A percentile compares a stretch with the other conserved stretches of the same genome.
Conservation (phyloP, 1,140 invertebrate genomes). For the Ceratosolen solmsi region DNA sequence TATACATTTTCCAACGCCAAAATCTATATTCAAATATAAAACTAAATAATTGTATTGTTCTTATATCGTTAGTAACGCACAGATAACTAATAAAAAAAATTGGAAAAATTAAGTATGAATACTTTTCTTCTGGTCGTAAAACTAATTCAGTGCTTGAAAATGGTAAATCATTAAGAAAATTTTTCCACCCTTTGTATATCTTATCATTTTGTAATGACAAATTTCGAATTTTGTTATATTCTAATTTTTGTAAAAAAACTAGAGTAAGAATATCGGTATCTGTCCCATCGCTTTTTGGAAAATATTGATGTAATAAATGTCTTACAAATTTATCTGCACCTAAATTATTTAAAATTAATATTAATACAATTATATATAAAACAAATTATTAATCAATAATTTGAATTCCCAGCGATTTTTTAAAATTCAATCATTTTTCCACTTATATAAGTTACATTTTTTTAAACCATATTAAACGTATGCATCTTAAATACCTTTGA, state of each 20-base stretch:
- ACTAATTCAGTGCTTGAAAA: conserved; percentile 35
- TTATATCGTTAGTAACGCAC: background rate
- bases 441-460: background rate
- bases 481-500: background rate
- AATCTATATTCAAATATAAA: conserved; percentile 40
- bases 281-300: conserved; percentile 1
- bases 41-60: no score
- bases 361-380: background rate
- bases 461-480: background rate
- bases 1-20: conserved; percentile 51
- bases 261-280: conserved; percentile 25
- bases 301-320: conserved; percentile 15
- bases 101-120: background rate
- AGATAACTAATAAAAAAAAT: conserved; percentile 15
- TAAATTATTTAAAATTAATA: background rate
- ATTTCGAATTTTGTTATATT: conserved; percentile 9
- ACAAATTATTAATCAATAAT: background rate
- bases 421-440: no score
- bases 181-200: conserved; percentile 40
- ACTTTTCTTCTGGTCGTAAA: conserved; percentile 31
- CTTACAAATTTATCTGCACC: conserved; percentile 22
- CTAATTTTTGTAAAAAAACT: conserved; percentile 27
- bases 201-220: conserved; percentile 47
- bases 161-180: conserved; percentile 44
- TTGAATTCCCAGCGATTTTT: no score